These are phyloP conservation scores for Crotalus tigris DNA, from an alignment of 2,113 vertebrate species.

Conservation along the genomic window DNA sequence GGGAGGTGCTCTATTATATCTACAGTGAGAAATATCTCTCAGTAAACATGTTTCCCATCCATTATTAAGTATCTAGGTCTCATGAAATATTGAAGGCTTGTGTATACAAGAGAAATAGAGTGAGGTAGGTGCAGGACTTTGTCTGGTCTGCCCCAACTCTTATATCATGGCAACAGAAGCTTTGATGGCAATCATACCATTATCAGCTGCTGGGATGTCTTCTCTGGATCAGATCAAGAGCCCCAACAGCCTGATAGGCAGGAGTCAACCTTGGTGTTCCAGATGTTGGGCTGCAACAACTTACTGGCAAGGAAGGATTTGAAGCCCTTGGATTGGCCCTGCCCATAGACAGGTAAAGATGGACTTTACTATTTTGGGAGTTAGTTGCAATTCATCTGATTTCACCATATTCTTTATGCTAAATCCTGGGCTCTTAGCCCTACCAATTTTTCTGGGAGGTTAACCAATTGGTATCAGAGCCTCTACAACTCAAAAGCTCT, in stretches of 20 bases:
- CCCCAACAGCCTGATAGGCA: background rate
- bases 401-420: background rate
- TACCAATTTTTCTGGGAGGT: background rate
- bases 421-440: background rate
- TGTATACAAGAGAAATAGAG: background rate
- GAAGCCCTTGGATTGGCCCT: background rate
- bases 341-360: background rate
- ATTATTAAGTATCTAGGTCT: slow-evolving; percentile 30
- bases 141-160: background rate
- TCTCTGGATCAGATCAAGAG: background rate
- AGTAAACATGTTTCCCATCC: slow-evolving; percentile 32
- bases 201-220: background rate
- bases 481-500: background rate
- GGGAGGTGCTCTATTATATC: slow-evolving; percentile 20
- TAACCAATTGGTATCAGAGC: background rate
- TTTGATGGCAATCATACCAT: background rate
- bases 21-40: background rate
- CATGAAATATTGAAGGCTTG: slow-evolving; percentile 25
- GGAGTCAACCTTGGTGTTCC: background rate
- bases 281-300: background rate
- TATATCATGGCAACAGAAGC: background rate
- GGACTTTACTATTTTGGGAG: background rate
- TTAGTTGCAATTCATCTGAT: background rate
- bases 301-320: background rate
- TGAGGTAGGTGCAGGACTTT: background rate